Conservation (phyloP, 2,888 invertebrate species). For the Pomacea canaliculata region DNA sequence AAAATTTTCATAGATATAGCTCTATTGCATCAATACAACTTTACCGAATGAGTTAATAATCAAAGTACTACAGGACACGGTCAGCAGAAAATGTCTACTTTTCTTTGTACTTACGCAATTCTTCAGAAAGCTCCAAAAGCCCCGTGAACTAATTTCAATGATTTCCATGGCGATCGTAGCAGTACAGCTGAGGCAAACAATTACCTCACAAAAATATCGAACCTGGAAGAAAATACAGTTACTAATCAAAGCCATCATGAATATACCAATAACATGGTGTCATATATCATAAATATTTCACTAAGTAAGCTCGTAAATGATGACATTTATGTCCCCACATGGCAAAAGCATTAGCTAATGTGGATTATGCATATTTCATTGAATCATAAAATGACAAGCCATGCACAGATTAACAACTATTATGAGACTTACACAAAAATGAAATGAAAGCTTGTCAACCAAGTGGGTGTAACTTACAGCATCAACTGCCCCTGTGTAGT, state of each 20-base stretch:
- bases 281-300: too few species aligned
- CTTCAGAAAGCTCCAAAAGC: constrained; percentile 87
- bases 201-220: constrained; percentile 85
- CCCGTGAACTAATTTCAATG: constrained; percentile 94
- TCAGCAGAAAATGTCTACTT: too few species aligned
- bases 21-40: too few species aligned
- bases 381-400: neutral
- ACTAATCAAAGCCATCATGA: neutral
- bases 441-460: neutral
- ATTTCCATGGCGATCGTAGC: constrained; percentile 91
- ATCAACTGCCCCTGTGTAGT: constrained; percentile 58
- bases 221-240: constrained; percentile 56
- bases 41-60: too few species aligned
- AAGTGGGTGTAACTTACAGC: constrained; percentile 54
- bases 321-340: neutral
- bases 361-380: neutral
- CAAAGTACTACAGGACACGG: too few species aligned
- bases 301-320: too few species aligned
- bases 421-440: neutral
- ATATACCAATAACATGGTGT: too few species aligned
- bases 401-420: neutral
- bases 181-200: constrained; percentile 87
- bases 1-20: too few species aligned
- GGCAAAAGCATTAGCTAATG: neutral
- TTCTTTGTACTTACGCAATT: constrained; percentile 80